Evolutionary conservation across 1,140 invertebrate species (phyloP), one percentile per base, ranked within the genome.

Genomic region (Babylonia areolata): DNA sequence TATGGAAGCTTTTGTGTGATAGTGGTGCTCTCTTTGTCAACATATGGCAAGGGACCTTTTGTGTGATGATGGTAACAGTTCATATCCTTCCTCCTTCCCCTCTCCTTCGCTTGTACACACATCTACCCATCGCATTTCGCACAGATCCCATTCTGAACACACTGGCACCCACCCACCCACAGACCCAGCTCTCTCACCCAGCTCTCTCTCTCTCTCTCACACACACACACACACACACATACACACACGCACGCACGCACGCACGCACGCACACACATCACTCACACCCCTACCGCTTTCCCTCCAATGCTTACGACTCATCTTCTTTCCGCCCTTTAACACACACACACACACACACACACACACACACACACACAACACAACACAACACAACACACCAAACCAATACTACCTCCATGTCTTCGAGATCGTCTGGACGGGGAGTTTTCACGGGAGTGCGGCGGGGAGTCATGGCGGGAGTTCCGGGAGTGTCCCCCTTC

Each of bases 361-460:
- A 73, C 71, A 73, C 71, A 73, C 71, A 73, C n/a, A n/a, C n/a
- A n/a, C 71, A 73, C 71, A 73, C n/a, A 11, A 28, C 28, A 35
- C 0, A 33, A 1, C 33, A 35, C 71, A 73, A 6, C 71, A 1
- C 33, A 35, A 2, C n/a, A 51, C 46, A 51, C 0, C 46, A 51
- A 9, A 51, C 9, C 46, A 51, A 0, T 0, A 51, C 46, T 51
- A 80, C 78, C 78, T 73, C 82, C 82, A 31, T 84, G 82, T 31
- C 82, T 73, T 20, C 80, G 81, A 39, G 88, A 88, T 11, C 88
- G 88, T 42, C 89, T 80, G 11, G 87, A 88, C 5, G 90, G 88
- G 3, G 90, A 91, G 42, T 89, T 88, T 42, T 91, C 91, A 20
- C 91, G 88, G 87, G 87, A 86, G 78, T 81, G 87, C 33, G 83